Evolutionary conservation across 2,888 invertebrate species (phyloP).

Genomic region (Aspidapion aeneum): DNA sequence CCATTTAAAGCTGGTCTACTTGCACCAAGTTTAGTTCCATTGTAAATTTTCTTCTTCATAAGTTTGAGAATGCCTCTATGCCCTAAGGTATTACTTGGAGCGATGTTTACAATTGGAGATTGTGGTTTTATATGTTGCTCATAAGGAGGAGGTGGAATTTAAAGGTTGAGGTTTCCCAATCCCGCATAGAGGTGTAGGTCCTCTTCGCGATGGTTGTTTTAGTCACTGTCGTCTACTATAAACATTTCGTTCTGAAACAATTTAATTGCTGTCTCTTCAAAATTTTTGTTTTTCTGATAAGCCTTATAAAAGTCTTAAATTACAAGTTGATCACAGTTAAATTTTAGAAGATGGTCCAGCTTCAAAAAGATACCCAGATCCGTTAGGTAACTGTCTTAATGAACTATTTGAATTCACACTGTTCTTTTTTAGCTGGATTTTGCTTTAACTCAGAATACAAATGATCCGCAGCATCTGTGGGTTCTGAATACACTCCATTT

Average conservation of each 20-base stretch:
- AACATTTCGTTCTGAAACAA: conserved; percentile 73
- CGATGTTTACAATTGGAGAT: conserved; percentile 19
- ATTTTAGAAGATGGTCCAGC: conserved; percentile 32
- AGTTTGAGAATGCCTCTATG: conserved; percentile 59
- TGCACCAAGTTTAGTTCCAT: conserved; percentile 23
- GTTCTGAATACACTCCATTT: conserved; percentile 55
- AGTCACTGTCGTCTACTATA: conserved; percentile 65
- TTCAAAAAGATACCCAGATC: conserved; percentile 46
- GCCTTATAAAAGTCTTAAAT: no score
- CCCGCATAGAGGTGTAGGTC: conserved; percentile 48
- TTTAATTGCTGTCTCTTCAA: no score
- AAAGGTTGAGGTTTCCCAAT: conserved; percentile 55
- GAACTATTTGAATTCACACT: conserved; percentile 43
- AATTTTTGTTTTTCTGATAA: no score
- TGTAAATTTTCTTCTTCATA: conserved; percentile 55
- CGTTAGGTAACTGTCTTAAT: conserved; percentile 66
- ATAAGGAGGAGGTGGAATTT: conserved; percentile 55
- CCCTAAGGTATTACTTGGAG: no score
- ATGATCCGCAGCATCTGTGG: conserved; percentile 53
- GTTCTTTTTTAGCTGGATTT: conserved; percentile 36
- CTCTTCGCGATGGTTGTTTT: conserved; percentile 50
- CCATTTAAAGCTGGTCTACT: conserved; percentile 44
- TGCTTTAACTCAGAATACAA: conserved; percentile 55
- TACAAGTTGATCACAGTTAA: no score
- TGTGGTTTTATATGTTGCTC: conserved; percentile 46